Conservation (phyloP, 2,888 invertebrate species). For the Baronia brevicornis region DNA sequence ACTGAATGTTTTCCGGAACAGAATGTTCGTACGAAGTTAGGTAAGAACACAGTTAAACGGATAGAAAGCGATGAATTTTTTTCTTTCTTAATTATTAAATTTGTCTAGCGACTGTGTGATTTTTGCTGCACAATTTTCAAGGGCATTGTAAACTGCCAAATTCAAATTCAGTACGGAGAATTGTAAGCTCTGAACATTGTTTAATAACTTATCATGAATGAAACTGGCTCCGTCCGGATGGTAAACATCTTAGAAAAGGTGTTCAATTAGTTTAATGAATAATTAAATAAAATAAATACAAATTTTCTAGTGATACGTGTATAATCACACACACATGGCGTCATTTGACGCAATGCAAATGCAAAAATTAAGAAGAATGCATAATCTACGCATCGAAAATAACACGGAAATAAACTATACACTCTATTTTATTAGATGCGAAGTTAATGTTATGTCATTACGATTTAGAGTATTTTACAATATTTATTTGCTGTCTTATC, state of each 20-base stretch:
- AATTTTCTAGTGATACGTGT: conserved; percentile 74
- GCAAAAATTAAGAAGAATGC: conserved; percentile 70
- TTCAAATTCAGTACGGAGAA: conserved; percentile 33
- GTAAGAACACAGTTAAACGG: conserved; percentile 36
- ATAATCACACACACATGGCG: conserved; percentile 73
- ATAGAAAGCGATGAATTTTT: conserved; percentile 40
- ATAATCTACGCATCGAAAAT: conserved; percentile 55
- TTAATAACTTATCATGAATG: conserved; percentile 59
- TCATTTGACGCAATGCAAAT: conserved; percentile 74
- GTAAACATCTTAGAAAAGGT: conserved; percentile 38
- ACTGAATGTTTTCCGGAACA: conserved; percentile 33
- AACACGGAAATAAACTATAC: conserved; percentile 57
- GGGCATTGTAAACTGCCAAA: conserved; percentile 49
- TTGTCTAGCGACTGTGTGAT: conserved; percentile 48
- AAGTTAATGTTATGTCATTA: conserved; percentile 62
- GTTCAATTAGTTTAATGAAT: conserved; percentile 48
- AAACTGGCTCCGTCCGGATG: conserved; percentile 42
- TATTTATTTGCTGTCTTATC: conserved; percentile 74
- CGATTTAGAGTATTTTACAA: conserved; percentile 72
- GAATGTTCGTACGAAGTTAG: conserved; percentile 22
- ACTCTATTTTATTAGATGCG: conserved; percentile 61
- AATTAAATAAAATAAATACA: conserved; percentile 73
- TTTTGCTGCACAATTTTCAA: conserved; percentile 76
- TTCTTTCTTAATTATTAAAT: conserved; percentile 38
- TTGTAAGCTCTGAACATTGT: conserved; percentile 24